phyloP scores from a whole-genome alignment of 2,113 vertebrate species.

The Dolichotis patagonum region DNA sequence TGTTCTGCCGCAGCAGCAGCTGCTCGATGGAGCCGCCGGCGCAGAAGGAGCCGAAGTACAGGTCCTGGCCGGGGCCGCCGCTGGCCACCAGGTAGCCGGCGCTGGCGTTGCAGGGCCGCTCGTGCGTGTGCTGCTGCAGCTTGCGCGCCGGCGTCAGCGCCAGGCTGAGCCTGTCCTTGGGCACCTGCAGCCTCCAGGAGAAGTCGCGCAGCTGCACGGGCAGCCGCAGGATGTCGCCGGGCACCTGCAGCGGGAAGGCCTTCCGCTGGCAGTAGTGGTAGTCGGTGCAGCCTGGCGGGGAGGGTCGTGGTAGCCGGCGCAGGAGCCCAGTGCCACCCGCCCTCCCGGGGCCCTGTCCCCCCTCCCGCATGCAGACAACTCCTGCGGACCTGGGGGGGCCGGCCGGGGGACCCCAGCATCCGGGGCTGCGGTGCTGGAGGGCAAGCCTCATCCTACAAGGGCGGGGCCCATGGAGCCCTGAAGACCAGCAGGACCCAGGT shows the following conservation, averaged over 20 bases:
- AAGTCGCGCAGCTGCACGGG: constrained; percentile 88
- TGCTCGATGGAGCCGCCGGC: constrained; percentile 88
- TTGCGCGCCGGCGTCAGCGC: constrained; percentile 83
- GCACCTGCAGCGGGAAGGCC: constrained; percentile 84
- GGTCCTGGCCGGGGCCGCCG: constrained; percentile 75
- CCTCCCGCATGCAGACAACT: too few species aligned
- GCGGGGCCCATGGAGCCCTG: background rate
- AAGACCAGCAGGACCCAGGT: too few species aligned
- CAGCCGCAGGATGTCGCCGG: constrained; percentile 85
- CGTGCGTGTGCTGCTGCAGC: constrained; percentile 86
- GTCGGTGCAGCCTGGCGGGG: constrained; percentile 84
- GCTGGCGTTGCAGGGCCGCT: constrained; percentile 86
- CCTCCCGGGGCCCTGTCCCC: too few species aligned
- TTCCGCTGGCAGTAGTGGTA: constrained; percentile 80
- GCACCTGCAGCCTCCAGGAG: constrained; percentile 90
- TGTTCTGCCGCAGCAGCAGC: constrained; percentile 90
- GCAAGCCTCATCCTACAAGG: background rate
- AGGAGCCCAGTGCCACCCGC: background rate
- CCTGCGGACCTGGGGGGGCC: background rate
- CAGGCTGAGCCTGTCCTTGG: constrained; percentile 84
- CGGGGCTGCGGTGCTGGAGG: background rate
- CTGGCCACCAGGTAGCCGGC: constrained; percentile 84
- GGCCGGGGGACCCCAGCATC: background rate
- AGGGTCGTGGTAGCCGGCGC: background rate
- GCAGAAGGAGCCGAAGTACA: constrained; percentile 92